Evolutionary conservation across 2,888 invertebrate species (phyloP).

Genomic region (Leucoma salicis): DNA sequence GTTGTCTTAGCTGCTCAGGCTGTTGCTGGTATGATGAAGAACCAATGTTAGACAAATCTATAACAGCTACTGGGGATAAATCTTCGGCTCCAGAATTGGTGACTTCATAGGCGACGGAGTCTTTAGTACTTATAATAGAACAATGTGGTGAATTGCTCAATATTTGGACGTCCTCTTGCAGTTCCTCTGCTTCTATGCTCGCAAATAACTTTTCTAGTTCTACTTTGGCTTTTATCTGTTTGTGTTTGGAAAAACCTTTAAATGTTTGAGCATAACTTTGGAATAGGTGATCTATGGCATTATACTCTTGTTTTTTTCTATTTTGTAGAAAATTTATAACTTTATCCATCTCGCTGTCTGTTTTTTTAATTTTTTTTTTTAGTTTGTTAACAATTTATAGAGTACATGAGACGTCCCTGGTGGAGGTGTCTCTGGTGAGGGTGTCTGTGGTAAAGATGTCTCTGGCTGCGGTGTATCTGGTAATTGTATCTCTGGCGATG

Average conservation of each 20-base stretch:
- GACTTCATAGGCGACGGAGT: slow-evolving; percentile 4
- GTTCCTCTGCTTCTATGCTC: too few relatives aligned
- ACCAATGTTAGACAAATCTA: slow-evolving; percentile 9
- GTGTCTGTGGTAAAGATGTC: too few relatives aligned
- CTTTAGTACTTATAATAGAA: too few relatives aligned
- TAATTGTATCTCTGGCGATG: neutral
- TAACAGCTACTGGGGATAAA: slow-evolving; percentile 10
- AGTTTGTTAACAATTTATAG: neutral
- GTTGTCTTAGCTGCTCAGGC: slow-evolving; percentile 9
- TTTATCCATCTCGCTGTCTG: slow-evolving; percentile 9
- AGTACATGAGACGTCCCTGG: neutral
- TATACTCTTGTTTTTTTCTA: slow-evolving; percentile 10
- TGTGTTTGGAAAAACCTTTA: neutral
- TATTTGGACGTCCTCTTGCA: too few relatives aligned
- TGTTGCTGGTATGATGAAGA: slow-evolving; percentile 10
- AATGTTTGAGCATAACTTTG: too few relatives aligned
- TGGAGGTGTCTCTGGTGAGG: too few relatives aligned
- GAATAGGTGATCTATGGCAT: slow-evolving; percentile 10
- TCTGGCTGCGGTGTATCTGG: slow-evolving; percentile 2
- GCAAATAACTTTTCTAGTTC: too few relatives aligned
- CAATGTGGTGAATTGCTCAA: slow-evolving; percentile 5
- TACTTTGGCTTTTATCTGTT: too few relatives aligned
- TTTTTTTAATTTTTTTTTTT: slow-evolving; percentile 9
- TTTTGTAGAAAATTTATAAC: slow-evolving; percentile 9
- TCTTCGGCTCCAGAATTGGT: slow-evolving; percentile 1